phyloP scores from a whole-genome alignment of 2,888 invertebrate species.

The Onthophagus sagittarius region DNA sequence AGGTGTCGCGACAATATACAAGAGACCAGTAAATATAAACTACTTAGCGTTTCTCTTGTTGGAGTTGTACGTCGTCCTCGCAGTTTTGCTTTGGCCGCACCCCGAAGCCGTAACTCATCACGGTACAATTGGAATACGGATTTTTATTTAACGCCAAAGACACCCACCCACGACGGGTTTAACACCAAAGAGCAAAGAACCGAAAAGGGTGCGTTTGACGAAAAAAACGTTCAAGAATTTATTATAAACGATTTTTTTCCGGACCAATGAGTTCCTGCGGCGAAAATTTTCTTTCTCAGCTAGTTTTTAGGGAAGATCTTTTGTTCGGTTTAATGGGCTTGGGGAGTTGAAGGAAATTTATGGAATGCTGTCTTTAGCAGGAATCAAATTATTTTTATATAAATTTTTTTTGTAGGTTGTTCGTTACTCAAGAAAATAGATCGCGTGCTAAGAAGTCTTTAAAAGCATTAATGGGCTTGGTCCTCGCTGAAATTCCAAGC shows the following conservation, averaged over 20 bases:
- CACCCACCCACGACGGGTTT: background rate
- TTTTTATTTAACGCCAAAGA: background rate
- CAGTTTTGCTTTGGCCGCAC: background rate
- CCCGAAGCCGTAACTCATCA: background rate
- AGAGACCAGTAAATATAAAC: slow-evolving; percentile 29
- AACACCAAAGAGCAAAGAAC: background rate
- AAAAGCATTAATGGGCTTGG: slow-evolving; percentile 6
- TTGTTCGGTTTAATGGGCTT: background rate
- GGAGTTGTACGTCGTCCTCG: background rate
- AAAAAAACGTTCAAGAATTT: background rate
- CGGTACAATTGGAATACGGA: slow-evolving; percentile 8
- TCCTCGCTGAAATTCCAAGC: background rate
- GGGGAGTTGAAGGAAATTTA: background rate
- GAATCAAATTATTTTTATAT: background rate
- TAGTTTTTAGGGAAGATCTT: background rate
- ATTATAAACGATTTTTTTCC: background rate
- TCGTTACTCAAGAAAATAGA: background rate
- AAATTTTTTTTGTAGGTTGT: background rate
- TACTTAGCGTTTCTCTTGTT: slow-evolving; percentile 28
- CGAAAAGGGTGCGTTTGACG: background rate
- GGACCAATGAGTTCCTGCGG: background rate
- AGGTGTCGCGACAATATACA: slow-evolving; percentile 31
- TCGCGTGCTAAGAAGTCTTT: slow-evolving; percentile 5
- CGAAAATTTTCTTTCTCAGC: background rate
- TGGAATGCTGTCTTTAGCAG: background rate